These are phyloP conservation scores for Erebia epiphron DNA, from an alignment of 2,888 invertebrate genomes.

Conservation along the genomic window DNA sequence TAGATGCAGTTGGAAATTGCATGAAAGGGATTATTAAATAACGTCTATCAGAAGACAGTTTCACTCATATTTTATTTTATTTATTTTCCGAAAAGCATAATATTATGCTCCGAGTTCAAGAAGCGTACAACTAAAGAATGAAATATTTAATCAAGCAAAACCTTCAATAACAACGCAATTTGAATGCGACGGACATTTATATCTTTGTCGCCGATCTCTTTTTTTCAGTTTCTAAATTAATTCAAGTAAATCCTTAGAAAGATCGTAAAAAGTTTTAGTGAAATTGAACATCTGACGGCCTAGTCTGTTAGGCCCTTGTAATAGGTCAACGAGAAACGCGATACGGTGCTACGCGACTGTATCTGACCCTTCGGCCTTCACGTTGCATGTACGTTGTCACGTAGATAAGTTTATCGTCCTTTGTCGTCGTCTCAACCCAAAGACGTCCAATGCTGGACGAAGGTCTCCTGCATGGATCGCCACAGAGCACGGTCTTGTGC, in stretches of 20 bases:
- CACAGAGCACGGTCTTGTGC: too few species aligned
- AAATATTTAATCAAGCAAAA: slow-evolving; percentile 28
- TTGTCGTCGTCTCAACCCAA: too few species aligned
- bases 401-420: too few species aligned
- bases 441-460: too few species aligned
- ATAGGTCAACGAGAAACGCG: too few species aligned
- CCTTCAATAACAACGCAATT: slow-evolving; percentile 15
- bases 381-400: too few species aligned
- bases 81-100: neutral
- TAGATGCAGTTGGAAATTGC: neutral
- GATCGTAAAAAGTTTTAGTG: slow-evolving; percentile 7
- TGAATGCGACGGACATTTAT: slow-evolving; percentile 13
- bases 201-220: slow-evolving; percentile 19
- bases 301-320: too few species aligned
- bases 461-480: too few species aligned
- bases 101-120: neutral
- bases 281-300: neutral
- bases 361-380: too few species aligned
- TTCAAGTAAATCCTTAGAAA: slow-evolving; percentile 28
- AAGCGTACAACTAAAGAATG: slow-evolving; percentile 13
- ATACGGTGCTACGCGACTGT: too few species aligned
- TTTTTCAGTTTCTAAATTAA: slow-evolving; percentile 32
- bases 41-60: too few species aligned
- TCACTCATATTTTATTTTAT: neutral
- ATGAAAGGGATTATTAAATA: neutral